These are phyloP conservation scores for Eugnorisma glareosa DNA, from an alignment of 2,888 invertebrate genomes.

Conservation along the genomic window DNA sequence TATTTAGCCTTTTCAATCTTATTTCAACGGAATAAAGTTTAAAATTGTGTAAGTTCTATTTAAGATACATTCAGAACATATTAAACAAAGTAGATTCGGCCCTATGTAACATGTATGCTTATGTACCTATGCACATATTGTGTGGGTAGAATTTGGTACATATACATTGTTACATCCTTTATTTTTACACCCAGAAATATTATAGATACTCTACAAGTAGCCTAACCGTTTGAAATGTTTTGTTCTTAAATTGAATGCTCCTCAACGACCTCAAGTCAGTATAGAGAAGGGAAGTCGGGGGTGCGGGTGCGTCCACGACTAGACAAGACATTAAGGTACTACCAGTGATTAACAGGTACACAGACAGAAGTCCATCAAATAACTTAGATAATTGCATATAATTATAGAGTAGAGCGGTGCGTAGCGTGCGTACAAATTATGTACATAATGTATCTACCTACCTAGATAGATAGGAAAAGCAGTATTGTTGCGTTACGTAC, in stretches of 20 bases:
- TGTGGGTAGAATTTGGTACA: constrained; percentile 15
- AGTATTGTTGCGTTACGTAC: constrained; percentile 3
- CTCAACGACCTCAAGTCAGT: too few species aligned
- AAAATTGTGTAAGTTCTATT: constrained; percentile 17
- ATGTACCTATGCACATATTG: constrained; percentile 11
- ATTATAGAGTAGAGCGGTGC: too few species aligned
- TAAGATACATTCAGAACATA: constrained; percentile 25
- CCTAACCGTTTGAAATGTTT: not conserved
- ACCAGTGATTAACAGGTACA: not conserved
- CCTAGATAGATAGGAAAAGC: not conserved
- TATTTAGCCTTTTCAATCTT: constrained; percentile 30
- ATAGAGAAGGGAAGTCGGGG: not conserved
- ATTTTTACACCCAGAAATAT: constrained; percentile 15
- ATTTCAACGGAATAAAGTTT: accelerated
- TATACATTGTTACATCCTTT: constrained; percentile 12
- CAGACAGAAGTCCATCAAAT: constrained; percentile 21
- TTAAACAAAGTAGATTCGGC: constrained; percentile 29
- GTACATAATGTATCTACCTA: too few species aligned
- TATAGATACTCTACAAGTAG: too few species aligned
- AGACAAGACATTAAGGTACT: constrained; percentile 1
- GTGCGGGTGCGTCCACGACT: not conserved
- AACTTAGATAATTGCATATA: constrained; percentile 5
- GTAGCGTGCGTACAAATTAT: not conserved
- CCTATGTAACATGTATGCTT: constrained; percentile 3
- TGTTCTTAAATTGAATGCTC: constrained; percentile 1